Conservation (phyloP, 2,888 invertebrate genomes). For the Aporophyla nigra region DNA sequence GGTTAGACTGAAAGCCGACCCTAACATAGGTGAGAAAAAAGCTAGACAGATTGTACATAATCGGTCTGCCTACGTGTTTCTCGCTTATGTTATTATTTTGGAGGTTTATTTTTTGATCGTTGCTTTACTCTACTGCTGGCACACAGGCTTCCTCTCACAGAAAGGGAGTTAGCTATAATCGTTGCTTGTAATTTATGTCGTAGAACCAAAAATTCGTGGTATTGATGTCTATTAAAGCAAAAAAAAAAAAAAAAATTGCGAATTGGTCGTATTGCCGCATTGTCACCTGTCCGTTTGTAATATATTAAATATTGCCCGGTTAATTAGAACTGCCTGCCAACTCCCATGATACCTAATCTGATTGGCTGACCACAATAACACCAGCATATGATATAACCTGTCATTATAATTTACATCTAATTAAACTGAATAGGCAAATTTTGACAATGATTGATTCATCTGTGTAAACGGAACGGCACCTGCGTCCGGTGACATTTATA, state of each 20-base stretch:
- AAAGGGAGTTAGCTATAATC: too few species aligned
- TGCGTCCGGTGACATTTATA: constrained; percentile 9
- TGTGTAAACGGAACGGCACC: neutral
- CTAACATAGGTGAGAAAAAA: too few species aligned
- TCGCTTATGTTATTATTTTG: too few species aligned
- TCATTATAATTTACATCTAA: neutral
- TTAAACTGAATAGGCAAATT: neutral
- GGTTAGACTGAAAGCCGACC: too few species aligned
- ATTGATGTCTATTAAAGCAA: neutral
- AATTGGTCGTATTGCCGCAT: neutral
- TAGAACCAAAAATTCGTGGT: too few species aligned
- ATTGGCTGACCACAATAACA: neutral
- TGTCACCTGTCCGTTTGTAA: neutral
- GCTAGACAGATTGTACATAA: too few species aligned
- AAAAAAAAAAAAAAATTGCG: neutral
- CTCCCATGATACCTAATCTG: neutral
- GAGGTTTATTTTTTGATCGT: too few species aligned
- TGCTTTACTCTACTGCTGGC: too few species aligned
- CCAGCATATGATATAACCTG: neutral
- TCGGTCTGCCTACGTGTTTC: too few species aligned
- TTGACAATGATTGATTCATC: constrained; percentile 20
- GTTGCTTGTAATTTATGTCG: too few species aligned
- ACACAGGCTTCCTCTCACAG: too few species aligned
- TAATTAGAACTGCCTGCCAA: constrained; percentile 2
- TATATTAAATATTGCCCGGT: neutral